phyloP scores from a whole-genome alignment of 37 sponge, comb jelly and placozoan genomes.

The Theonella swinhoei region DNA sequence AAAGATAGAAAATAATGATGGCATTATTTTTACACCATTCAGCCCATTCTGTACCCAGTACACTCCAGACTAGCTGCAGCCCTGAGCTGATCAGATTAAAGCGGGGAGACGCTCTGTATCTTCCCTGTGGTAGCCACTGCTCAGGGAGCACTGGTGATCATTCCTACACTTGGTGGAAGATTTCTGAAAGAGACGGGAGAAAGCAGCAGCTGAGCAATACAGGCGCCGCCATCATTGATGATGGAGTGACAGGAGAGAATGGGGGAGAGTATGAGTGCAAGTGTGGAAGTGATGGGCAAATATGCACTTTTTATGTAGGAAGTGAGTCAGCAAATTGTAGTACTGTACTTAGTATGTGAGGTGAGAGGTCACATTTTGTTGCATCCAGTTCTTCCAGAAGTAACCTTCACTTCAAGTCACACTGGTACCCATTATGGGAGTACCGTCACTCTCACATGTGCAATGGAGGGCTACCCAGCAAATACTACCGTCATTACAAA shows the following conservation, averaged over 20 bases:
- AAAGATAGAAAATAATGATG: too few relatives aligned
- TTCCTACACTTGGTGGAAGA: constrained; percentile 7
- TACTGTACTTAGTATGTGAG: neutral
- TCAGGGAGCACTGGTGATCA: neutral
- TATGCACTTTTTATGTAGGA: constrained; percentile 16
- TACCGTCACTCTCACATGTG: constrained; percentile 21
- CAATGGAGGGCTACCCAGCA: constrained; percentile 3
- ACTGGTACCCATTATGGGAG: constrained; percentile 4
- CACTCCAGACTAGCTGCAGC: neutral
- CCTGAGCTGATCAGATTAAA: neutral
- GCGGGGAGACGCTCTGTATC: neutral
- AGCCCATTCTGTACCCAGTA: constrained; percentile 10
- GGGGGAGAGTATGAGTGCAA: constrained; percentile 32
- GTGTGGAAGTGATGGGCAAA: constrained; percentile 8
- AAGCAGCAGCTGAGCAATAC: neutral
- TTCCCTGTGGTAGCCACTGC: constrained; percentile 15
- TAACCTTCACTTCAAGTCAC: constrained; percentile 12
- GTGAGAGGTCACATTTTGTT: neutral
- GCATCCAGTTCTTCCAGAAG: constrained; percentile 34
- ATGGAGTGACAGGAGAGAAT: neutral
- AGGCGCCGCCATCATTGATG: neutral
- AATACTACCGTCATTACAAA: constrained; percentile 14
- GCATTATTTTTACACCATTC: too few relatives aligned
- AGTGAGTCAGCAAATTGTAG: constrained; percentile 5
- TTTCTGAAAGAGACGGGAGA: neutral